Base-by-base conservation (phyloP, 2,888 invertebrate species). In the Euproctis similis region DNA sequence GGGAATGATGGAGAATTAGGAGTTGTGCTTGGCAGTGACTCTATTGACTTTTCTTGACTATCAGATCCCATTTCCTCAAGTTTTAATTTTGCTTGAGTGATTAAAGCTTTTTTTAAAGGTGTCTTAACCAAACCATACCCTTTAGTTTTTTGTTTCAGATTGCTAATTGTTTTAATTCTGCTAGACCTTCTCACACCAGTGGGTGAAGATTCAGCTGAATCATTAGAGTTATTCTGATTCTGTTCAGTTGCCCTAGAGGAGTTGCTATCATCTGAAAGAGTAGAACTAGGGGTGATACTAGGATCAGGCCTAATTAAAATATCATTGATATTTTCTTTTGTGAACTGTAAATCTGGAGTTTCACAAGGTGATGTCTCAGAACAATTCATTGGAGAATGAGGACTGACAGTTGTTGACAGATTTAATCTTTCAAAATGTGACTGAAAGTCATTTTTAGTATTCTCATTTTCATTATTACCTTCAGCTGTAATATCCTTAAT, bases 151-250 rank as follows among this genome's bases (percentile, higher is more conserved):
- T 87, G 90, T 58, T 90, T 90, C 60, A 88, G 63, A 37, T 87
- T 86, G 36, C 90, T 91, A 35, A 92, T 93, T 20, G 91, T 90
- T 59, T 92, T 91, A 34, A 93, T 92, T 36, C 93, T 87, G 60
- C 87, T 92, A 4, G 93, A 93, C 24, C 93, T 85, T 10, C 93
- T 76, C 0, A 92, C 90, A n/a, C 86, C 85, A 17, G 74, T 70
- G n/a, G 82, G 82, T 12, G 82, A 82, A 3, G 84, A 82, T 30
- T 82, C 85, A 1, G 80, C 65, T 1, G 85, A 85, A 36, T 84
- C 85, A 66, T 81, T 80, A 1, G 77, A 74, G 42, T 68, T 64
- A 18, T 50, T 63, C 27, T 62, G 73, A 26, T 58, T 68, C 18
- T 66, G 73, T 52, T 84, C 84, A 23, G 63, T 63, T 0, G 63